phyloP scores from a whole-genome alignment of 2,888 invertebrate genomes.

The Hirtodrosophila histrioides region DNA sequence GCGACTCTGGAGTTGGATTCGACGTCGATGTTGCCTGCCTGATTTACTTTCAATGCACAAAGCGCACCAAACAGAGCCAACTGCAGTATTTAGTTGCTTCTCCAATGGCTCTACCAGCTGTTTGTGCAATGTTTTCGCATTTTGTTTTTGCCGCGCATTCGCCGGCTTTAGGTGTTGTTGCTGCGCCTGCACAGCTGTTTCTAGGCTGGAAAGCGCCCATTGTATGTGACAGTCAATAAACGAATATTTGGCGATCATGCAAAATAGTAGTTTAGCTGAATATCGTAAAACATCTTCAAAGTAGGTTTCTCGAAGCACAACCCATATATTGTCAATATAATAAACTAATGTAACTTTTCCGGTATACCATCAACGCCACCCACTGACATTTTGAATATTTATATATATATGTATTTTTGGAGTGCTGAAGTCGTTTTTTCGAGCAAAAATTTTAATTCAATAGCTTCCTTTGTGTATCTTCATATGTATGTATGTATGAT shows the following conservation, averaged over 20 bases:
- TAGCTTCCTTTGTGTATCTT: too few relatives aligned
- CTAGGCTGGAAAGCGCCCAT: not conserved
- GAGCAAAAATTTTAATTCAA: too few relatives aligned
- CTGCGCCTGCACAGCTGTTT: constrained; percentile 2
- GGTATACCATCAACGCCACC: too few relatives aligned
- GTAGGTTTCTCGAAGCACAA: too few relatives aligned
- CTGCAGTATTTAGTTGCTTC: constrained; percentile 20
- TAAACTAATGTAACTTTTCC: too few relatives aligned
- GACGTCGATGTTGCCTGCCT: constrained; percentile 52
- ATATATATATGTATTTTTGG: too few relatives aligned
- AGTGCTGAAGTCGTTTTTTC: too few relatives aligned
- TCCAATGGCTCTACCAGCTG: constrained; percentile 48
- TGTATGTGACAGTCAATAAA: not conserved
- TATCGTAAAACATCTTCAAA: not conserved
- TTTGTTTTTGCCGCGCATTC: constrained; percentile 39
- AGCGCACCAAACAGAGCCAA: constrained; percentile 31
- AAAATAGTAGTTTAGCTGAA: not conserved
- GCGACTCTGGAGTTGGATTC: constrained; percentile 15
- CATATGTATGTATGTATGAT: too few relatives aligned
- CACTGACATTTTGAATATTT: too few relatives aligned
- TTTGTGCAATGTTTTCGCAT: constrained; percentile 32
- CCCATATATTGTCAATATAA: too few relatives aligned
- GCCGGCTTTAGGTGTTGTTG: constrained; percentile 23
- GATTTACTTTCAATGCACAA: constrained; percentile 65
- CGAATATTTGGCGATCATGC: constrained; percentile 4